A percentile compares a stretch with the other conserved stretches of the same genome.
These are phyloP conservation scores for Trichoplax adhaerens DNA, from an alignment of 37 sponge, comb jelly and placozoan species.

Conservation along the genomic window DNA sequence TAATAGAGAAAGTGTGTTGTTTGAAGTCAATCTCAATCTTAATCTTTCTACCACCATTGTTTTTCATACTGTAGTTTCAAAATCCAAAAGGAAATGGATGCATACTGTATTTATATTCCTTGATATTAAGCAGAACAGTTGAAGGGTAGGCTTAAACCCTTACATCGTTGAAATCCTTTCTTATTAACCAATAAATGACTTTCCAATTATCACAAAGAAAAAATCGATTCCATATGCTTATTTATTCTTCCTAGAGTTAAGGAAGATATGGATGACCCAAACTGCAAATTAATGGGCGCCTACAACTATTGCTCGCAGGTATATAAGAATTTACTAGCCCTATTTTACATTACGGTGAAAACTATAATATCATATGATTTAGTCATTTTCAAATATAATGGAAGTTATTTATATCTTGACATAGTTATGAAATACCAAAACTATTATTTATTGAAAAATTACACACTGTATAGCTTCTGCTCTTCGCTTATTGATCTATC, in stretches of 20 bases:
- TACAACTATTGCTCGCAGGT: slow-evolving; percentile 81
- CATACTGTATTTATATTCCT: slow-evolving; percentile 45
- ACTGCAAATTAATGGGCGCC: slow-evolving; percentile 37
- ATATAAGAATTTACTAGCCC: not conserved
- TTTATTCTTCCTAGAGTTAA: not conserved
- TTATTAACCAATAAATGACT: not conserved
- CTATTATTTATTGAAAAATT: too few species aligned
- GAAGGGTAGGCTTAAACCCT: slow-evolving; percentile 11
- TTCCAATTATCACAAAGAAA: not conserved
- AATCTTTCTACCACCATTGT: too few species aligned
- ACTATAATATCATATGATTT: too few species aligned
- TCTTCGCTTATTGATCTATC: slow-evolving; percentile 3
- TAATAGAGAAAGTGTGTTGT: too few species aligned
- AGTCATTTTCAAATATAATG: too few species aligned
- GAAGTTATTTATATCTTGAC: too few species aligned
- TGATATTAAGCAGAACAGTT: slow-evolving; percentile 30
- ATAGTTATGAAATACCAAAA: too few species aligned
- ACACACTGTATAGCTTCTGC: not conserved
- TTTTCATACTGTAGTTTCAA: slow-evolving; percentile 16
- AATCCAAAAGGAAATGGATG: slow-evolving; percentile 18
- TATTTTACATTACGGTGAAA: too few species aligned
- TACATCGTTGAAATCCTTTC: slow-evolving; percentile 2
- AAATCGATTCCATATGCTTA: not conserved
- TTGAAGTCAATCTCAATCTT: too few species aligned
- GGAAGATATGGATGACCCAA: slow-evolving; percentile 49